phyloP scores from a whole-genome alignment of 2,113 vertebrate genomes.

The Oxygymnocypris stewartii region DNA sequence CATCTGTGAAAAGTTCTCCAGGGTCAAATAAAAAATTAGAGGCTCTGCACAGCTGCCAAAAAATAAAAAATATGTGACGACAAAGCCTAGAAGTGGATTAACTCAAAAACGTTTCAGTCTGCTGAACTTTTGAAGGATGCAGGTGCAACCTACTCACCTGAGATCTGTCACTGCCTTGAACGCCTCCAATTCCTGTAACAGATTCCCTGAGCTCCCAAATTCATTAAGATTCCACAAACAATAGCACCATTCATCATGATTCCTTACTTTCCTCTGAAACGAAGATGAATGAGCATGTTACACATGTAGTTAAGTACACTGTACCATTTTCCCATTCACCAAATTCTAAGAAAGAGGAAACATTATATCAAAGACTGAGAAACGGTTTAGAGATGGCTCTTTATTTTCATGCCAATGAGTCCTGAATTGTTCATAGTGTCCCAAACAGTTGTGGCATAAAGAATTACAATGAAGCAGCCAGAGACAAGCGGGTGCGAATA shows the following conservation, averaged over 20 bases:
- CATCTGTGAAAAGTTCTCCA: constrained; percentile 28
- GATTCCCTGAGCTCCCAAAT: constrained; percentile 1
- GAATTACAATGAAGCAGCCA: constrained; percentile 40
- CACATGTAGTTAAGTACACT: neutral
- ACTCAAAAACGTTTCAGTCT: constrained; percentile 3
- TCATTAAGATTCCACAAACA: constrained; percentile 26
- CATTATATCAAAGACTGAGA: constrained; percentile 27
- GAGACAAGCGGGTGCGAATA: constrained; percentile 46
- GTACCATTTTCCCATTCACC: constrained; percentile 5
- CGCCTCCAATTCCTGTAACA: constrained; percentile 18
- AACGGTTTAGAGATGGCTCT: constrained; percentile 17
- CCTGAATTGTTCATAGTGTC: constrained; percentile 28
- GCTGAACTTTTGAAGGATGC: neutral
- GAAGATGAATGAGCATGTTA: constrained; percentile 12
- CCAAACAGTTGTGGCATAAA: constrained; percentile 40
- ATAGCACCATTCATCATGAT: constrained; percentile 29
- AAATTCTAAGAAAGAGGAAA: constrained; percentile 14
- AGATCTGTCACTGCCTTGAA: constrained; percentile 15
- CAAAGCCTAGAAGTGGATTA: constrained; percentile 13
- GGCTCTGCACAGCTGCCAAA: constrained; percentile 19
- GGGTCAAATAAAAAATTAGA: constrained; percentile 24
- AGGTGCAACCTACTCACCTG: constrained; percentile 32
- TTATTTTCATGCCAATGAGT: neutral
- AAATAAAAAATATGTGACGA: neutral
- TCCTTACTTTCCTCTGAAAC: constrained; percentile 19